Evolutionary conservation across 1,140 invertebrate genomes (phyloP).

Genomic region (Cydia strobilella): DNA sequence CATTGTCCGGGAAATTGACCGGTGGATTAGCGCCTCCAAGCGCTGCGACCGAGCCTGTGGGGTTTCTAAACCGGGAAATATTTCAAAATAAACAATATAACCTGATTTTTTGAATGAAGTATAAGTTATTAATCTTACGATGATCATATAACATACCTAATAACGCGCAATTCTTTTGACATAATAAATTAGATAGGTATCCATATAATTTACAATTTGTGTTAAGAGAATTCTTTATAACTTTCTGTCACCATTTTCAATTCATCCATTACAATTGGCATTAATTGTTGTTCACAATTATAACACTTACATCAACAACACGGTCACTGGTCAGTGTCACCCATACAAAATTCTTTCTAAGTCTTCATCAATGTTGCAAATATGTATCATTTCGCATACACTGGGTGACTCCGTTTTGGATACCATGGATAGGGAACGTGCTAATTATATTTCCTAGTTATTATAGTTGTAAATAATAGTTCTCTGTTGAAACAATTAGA

Average conservation of each 20-base stretch:
- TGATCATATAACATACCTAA: not conserved
- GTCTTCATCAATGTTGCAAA: too few relatives aligned
- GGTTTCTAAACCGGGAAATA: constrained; percentile 37
- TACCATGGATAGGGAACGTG: not conserved
- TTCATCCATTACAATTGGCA: not conserved
- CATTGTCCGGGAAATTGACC: constrained; percentile 27
- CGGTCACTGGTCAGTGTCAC: not conserved
- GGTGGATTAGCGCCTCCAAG: constrained; percentile 10
- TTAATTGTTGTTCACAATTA: not conserved
- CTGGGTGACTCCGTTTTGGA: too few relatives aligned
- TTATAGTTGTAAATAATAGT: not conserved
- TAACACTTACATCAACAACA: not conserved
- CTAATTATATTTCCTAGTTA: not conserved
- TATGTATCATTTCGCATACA: too few relatives aligned
- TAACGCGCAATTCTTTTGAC: too few relatives aligned
- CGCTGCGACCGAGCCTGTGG: constrained; percentile 25
- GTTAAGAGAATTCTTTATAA: not conserved
- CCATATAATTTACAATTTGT: too few relatives aligned
- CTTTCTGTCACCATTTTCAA: not conserved
- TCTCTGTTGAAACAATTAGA: constrained; percentile 5
- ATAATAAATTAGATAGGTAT: too few relatives aligned
- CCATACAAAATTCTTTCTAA: too few relatives aligned
- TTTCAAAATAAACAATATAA: not conserved
- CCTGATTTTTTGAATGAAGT: not conserved
- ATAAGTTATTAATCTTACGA: not conserved